phyloP scores from a whole-genome alignment of 2,797 vertebrate genomes.

The Pogonophryne albipinna region DNA sequence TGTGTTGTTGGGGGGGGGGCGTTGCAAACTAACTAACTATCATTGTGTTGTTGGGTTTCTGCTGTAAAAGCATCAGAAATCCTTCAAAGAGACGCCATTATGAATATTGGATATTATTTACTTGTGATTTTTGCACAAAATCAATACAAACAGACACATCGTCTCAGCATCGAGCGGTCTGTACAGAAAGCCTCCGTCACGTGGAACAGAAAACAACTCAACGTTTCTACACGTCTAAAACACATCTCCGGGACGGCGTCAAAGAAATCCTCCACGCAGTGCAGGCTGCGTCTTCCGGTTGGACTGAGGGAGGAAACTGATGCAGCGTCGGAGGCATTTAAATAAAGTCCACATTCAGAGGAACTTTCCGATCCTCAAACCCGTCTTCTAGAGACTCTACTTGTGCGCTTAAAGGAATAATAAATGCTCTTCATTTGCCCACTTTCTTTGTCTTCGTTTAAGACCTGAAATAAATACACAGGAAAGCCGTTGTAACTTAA shows the following conservation, averaged over 20 bases:
- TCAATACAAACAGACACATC: constrained; percentile 4
- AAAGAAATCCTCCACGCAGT: neutral
- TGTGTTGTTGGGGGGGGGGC: too few species aligned
- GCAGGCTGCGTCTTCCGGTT: neutral
- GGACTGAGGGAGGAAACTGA: neutral
- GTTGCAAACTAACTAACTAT: too few species aligned
- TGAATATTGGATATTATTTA: neutral
- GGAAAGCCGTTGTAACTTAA: too few species aligned
- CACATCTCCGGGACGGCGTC: too few species aligned
- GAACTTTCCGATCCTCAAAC: neutral
- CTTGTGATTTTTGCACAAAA: neutral
- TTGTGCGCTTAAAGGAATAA: too few species aligned
- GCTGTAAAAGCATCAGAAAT: neutral
- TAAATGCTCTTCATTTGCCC: too few species aligned
- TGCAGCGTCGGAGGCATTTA: neutral
- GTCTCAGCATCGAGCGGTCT: neutral
- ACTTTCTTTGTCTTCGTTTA: too few species aligned
- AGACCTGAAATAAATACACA: too few species aligned
- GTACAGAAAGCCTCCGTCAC: neutral
- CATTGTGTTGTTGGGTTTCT: neutral
- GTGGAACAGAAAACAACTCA: neutral
- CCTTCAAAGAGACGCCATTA: neutral
- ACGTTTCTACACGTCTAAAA: constrained; percentile 1
- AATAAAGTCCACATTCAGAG: too few species aligned
- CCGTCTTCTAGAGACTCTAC: too few species aligned